Percentiles rank a stretch among this genome's conserved stretches.
phyloP scores from a whole-genome alignment of 1,140 invertebrate genomes.

The Aphis craccivora region DNA sequence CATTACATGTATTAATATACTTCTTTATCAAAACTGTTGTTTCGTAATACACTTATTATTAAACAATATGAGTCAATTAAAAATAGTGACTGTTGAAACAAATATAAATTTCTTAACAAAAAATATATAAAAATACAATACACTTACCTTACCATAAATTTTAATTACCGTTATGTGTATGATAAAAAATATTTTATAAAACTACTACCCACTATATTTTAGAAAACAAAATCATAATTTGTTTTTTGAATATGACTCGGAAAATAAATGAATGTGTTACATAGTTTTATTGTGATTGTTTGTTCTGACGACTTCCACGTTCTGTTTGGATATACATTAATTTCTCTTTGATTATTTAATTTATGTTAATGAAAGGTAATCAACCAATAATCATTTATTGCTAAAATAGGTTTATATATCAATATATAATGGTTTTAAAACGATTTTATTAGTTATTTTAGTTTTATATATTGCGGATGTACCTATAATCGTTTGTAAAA shows the following conservation, averaged over 20 bases:
- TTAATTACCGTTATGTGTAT: neutral
- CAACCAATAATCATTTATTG: neutral
- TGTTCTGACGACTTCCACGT: neutral
- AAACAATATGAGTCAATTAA: neutral
- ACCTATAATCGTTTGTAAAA: neutral
- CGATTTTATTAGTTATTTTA: neutral
- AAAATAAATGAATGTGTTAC: neutral
- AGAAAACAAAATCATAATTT: neutral
- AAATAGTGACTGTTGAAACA: neutral
- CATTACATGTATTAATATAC: neutral
- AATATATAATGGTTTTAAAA: neutral
- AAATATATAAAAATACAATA: neutral
- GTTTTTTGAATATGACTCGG: neutral
- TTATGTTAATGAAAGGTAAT: slow-evolving; percentile 1
- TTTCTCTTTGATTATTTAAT: slow-evolving; percentile 2
- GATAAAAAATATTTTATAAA: neutral
- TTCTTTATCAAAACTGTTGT: neutral
- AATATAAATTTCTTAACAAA: neutral
- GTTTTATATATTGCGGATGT: neutral
- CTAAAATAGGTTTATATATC: neutral
- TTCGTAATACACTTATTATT: neutral
- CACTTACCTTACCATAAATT: neutral
- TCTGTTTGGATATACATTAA: neutral
- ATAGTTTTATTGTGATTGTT: neutral
- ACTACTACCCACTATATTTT: neutral